Base-by-base conservation (phyloP, 2,113 vertebrate genomes). In the Orientallactaga bullata region DNA sequence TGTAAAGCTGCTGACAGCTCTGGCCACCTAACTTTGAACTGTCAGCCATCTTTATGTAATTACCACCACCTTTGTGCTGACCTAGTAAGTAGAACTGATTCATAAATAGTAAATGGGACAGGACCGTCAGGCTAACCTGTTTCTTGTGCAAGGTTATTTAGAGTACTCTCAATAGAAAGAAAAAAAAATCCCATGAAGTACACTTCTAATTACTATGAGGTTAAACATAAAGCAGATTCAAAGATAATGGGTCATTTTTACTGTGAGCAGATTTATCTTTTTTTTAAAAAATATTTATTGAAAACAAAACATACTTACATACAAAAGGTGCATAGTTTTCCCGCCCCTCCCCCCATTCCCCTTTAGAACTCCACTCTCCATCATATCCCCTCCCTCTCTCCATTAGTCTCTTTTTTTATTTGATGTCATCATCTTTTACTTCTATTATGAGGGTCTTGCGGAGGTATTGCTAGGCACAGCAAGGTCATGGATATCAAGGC, bases 221-320 rank as follows among this genome's bases (percentile, higher is more conserved):
- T 93, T 93, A 90, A 89, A 89, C 82, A 87, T 89, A 89, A 86
- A 92, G 9, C 58, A 78, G 11, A 85, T 65, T 89, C 87, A n/a
- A 91, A 85, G 58, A 89, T 74, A 89, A 88, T 71, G 42, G 26
- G 39, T 26, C 79, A 39, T 73, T 94, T 77, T 89, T 84, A 60
- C 60, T 92, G 35, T 93, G 91, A 42, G 39, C 26, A 88, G 21
- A 65, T 89, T 93, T 94, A 81, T 83, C 35, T 93, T 82, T 55
- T n/a, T n/a, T n/a, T n/a, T n/a, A n/a, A n/a, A n/a, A n/a, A n/a
- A n/a, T n/a, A n/a, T n/a, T n/a, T n/a, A n/a, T n/a, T n/a, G n/a
- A n/a, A n/a, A n/a, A n/a, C n/a, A n/a, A n/a, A n/a, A n/a, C n/a
- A n/a, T n/a, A n/a, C n/a, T n/a, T n/a, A n/a, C n/a, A n/a, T n/a